Base-by-base conservation (phyloP, 2,888 invertebrate genomes). In the Acanthosoma haemorrhoidale region DNA sequence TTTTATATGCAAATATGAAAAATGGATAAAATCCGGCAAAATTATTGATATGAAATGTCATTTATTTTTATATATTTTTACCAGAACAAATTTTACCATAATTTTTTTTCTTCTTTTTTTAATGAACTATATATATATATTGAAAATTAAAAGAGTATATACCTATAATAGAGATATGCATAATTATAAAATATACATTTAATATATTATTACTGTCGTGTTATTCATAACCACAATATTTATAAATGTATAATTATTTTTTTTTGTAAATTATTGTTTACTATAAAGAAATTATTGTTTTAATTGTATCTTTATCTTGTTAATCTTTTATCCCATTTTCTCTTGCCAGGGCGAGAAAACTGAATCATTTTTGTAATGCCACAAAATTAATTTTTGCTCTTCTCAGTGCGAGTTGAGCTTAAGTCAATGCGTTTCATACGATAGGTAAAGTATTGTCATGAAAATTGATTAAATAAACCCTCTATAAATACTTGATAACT, bases 51-150 rank as follows among this genome's bases (percentile, higher is more conserved):
- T 21, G 18, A 36, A 61, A 18, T 38, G 38, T 61, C 32, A 61
- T 61, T 61, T 61, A 61, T 61, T 61, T 61, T 61, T 61, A 36
- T 61, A 61, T 36, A 36, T 61, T 61, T 61, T 61, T 61, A 61
- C 61, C 61, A 61, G 25, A 51, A 51, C 51, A 25, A 51, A 51
- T 51, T 51, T 51, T 51, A 51, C 25, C 25, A 51, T 51, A n/a
- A n/a, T 13, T 51, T 51, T 51, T 32, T 4, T 51, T 51, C 29
- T 8, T 43, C 25, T 43, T 32, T 43, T n/a, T n/a, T n/a, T n/a
- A n/a, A n/a, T n/a, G n/a, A n/a, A n/a, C n/a, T n/a, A n/a, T n/a
- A n/a, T n/a, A n/a, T n/a, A n/a, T 21, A 21, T 61, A 61, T 34
- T 32, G 6, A 36, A 61, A 36, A 36, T 61, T 36, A 4, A 36